Base-by-base conservation (phyloP, 1,140 invertebrate species). In the Drosophila sucinea region DNA sequence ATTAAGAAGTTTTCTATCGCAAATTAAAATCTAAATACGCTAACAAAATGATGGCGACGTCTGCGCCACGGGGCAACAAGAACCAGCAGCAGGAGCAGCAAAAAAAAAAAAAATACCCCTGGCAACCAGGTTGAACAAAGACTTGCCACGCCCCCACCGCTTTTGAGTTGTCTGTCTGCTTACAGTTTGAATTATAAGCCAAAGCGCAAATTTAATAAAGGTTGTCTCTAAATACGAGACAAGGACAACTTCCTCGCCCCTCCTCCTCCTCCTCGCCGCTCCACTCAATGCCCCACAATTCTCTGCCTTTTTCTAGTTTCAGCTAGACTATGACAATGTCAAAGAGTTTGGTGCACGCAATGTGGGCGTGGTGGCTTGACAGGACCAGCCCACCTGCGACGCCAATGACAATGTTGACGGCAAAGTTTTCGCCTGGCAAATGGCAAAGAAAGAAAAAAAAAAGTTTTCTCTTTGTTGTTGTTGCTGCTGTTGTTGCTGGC, bases 11-110 rank as follows among this genome's bases (percentile, higher is more conserved):
- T 87, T 79, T 78, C 83, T 87, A 87, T 87, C 84, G 85, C 84
- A 87, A 87, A 87, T 87, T 87, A 87, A 87, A 87, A 87, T 87
- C 84, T 89, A 87, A 87, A 87, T 87, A 89, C 84, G 80, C 80
- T 79, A 87, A 84, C 80, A 76, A 84, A 87, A 83, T 80, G 84
- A 84, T 76, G 84, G 77, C 81, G 77, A 87, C 67, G 76, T 83
- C 83, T 73, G 67, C 73, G 55, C 66, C 63, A 80, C 67, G 67
- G 77, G 74, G 69, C 55, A 63, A 55, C 67, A 70, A 73, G 81
- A 63, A 55, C 66, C 73, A 72, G 81, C 1, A 25, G 35, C 57
- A 44, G 61, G 47, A 57, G 23, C 47, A 41, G 30, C 29, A 47
- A 38, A 38, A 38, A 0, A 56, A 56, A 58, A 65, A 54, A 32